These are phyloP conservation scores for Geophilus truncorum DNA, from an alignment of 2,888 invertebrate genomes.

Conservation along the genomic window DNA sequence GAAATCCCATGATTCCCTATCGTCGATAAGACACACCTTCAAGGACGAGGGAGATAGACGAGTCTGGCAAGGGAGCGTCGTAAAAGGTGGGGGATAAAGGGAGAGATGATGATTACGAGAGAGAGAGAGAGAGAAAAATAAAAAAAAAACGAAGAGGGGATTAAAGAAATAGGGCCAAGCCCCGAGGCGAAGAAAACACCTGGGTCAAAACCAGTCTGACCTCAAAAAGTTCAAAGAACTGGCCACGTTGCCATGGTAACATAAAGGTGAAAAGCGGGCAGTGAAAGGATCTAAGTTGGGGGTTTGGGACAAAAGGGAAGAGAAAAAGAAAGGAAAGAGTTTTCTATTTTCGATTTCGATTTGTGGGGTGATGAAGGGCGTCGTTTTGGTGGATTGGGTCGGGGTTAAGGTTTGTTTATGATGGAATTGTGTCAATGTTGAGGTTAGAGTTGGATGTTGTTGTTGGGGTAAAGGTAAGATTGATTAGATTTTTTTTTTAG, in stretches of 20 bases:
- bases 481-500: too few species aligned
- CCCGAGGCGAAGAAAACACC: background rate
- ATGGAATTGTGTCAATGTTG: too few species aligned
- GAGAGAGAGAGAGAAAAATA: too few species aligned
- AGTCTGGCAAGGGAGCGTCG: background rate
- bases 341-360: too few species aligned
- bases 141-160: background rate
- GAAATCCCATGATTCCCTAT: too few species aligned
- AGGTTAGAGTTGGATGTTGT: too few species aligned
- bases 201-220: constrained; percentile 15
- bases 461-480: too few species aligned
- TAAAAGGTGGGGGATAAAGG: background rate
- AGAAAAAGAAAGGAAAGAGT: too few species aligned
- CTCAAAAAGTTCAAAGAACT: constrained; percentile 15
- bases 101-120: background rate
- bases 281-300: background rate
- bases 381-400: too few species aligned
- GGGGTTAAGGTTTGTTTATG: too few species aligned
- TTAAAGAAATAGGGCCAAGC: background rate
- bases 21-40: background rate
- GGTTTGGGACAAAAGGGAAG: background rate
- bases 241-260: background rate
- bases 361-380: too few species aligned
- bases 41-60: constrained; percentile 3
- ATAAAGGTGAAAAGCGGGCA: background rate